Evolutionary conservation across 1,140 invertebrate genomes (phyloP).

Genomic region (Drosophila leontia): DNA sequence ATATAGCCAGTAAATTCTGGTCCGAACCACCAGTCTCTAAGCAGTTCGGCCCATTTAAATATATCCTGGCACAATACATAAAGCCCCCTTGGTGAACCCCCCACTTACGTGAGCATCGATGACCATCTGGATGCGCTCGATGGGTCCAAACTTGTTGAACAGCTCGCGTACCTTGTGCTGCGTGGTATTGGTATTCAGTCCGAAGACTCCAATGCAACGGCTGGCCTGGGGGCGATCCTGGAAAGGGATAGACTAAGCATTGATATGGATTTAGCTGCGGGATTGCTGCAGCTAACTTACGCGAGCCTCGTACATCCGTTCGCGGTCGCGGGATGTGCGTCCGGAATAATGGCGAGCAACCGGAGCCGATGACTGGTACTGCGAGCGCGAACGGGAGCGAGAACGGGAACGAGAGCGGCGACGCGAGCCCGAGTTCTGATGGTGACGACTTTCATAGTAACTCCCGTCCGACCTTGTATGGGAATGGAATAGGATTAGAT

Average conservation of each 20-base stretch:
- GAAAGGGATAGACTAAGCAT: not conserved
- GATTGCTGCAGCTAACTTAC: conserved; percentile 28
- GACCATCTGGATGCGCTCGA: conserved; percentile 97
- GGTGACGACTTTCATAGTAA: conserved; percentile 36
- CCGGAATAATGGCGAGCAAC: conserved; percentile 32
- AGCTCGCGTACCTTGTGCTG: conserved; percentile 97
- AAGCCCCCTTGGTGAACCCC: not conserved
- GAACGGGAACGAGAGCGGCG: conserved; percentile 47
- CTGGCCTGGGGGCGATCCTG: conserved; percentile 94
- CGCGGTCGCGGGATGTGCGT: conserved; percentile 44
- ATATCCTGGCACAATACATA: not conserved
- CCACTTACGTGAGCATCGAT: conserved; percentile 95
- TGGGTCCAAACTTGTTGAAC: conserved; percentile 95
- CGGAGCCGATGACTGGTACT: not conserved
- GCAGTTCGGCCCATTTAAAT: not conserved
- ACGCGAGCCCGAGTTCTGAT: conserved; percentile 25
- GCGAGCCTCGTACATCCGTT: conserved; percentile 53
- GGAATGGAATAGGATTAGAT: conserved; percentile 64
- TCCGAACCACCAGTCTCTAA: conserved; percentile 14
- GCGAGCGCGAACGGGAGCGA: conserved; percentile 10
- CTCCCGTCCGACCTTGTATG: conserved; percentile 67
- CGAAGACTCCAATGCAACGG: conserved; percentile 97
- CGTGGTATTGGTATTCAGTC: conserved; percentile 95
- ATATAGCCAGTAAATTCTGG: conserved; percentile 52
- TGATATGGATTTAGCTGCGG: not conserved